Base-by-base conservation (phyloP, 2,888 invertebrate species). In the Caenorhabditis sp. region DNA sequence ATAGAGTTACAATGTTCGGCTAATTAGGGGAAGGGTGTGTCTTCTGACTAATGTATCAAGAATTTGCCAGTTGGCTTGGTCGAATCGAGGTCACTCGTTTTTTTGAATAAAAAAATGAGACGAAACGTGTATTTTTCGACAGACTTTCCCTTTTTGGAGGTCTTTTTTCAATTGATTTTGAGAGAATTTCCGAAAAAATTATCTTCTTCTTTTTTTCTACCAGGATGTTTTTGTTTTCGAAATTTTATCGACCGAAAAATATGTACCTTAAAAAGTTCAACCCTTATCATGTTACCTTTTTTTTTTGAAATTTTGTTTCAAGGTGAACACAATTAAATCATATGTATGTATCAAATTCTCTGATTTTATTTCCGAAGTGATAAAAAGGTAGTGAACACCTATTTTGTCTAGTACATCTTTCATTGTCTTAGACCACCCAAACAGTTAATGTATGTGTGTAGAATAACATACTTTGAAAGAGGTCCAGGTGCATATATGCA, bases 251-350 rank as follows among this genome's bases (percentile, higher is more conserved):
- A n/a, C n/a, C n/a, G n/a, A n/a, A n/a, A n/a, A n/a, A n/a, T n/a
- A n/a, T n/a, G n/a, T n/a, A n/a, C 43, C 43, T 43, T 43, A 43
- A 43, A 43, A 43, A 43, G 43, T 43, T 43, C 43, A 43, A 43
- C 14, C 17, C 43, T 43, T 43, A 43, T 43, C 43, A 43, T 43
- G 4, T 31, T 31, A 31, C 31, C 17, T 43, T 10, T 10, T 17
- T 43, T 43, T 43, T 14, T 17, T 3, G 14, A 12, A 12, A 43
- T 14, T 43, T 3, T 43, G 17, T 43, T 36, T 36, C 36, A 36
- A 36, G 36, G 36, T 36, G 36, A 36, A 43, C 43, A 43, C 14
- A 43, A 17, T 14, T 14, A 43, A 14, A 43, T 43, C 43, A n/a
- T n/a, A n/a, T n/a, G n/a, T n/a, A n/a, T n/a, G n/a, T n/a, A n/a